Evolutionary conservation across 2,888 invertebrate species (phyloP).

Genomic region (Eupithecia centaureata): DNA sequence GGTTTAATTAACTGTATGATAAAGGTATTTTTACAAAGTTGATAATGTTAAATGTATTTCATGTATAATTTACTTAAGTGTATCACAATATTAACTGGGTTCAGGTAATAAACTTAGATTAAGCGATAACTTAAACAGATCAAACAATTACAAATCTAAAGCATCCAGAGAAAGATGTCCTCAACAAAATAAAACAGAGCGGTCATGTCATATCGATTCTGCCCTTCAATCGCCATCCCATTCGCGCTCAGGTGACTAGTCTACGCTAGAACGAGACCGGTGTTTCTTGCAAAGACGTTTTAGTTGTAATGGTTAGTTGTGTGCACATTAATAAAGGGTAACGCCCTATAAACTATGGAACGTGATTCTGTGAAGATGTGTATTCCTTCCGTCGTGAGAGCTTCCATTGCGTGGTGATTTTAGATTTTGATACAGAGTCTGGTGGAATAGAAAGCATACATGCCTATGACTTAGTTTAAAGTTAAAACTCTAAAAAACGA

Average conservation of each 20-base stretch:
- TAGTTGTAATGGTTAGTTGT: slow-evolving; percentile 60
- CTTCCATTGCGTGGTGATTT: slow-evolving; percentile 8
- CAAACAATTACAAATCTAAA: slow-evolving; percentile 17
- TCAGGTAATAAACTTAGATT: too few relatives aligned
- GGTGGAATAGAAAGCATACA: not conserved
- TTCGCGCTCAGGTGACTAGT: slow-evolving; percentile 53
- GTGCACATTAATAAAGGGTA: slow-evolving; percentile 67
- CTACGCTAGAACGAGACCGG: slow-evolving; percentile 18
- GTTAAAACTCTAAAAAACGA: too few relatives aligned
- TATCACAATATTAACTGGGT: too few relatives aligned
- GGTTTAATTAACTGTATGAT: too few relatives aligned
- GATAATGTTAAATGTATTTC: too few relatives aligned
- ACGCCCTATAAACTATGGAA: slow-evolving; percentile 57
- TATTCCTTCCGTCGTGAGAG: slow-evolving; percentile 2
- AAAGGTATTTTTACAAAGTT: too few relatives aligned
- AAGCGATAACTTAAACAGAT: not conserved
- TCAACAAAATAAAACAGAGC: slow-evolving; percentile 77
- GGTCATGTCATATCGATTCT: slow-evolving; percentile 78
- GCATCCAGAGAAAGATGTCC: slow-evolving; percentile 62
- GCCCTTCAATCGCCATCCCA: slow-evolving; percentile 59
- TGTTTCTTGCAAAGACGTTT: slow-evolving; percentile 36
- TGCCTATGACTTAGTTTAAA: not conserved
- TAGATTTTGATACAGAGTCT: not conserved
- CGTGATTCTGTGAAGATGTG: slow-evolving; percentile 25
- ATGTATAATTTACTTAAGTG: too few relatives aligned